Percentiles rank a stretch among this genome's conserved stretches.
These are phyloP conservation scores for Notothenia coriiceps DNA, from an alignment of 2,113 vertebrate species.

Conservation along the genomic window DNA sequence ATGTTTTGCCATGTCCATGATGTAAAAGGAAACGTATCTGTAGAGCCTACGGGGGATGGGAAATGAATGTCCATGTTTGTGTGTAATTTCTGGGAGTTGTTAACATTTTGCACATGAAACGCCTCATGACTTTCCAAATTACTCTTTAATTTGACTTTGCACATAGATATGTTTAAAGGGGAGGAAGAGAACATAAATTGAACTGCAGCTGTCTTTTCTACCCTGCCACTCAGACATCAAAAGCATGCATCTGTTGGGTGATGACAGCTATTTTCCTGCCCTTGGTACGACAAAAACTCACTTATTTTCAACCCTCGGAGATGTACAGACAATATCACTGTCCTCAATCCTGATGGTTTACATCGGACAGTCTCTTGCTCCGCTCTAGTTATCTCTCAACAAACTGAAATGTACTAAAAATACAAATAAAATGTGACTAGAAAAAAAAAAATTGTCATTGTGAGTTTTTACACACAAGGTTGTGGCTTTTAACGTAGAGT, in stretches of 20 bases:
- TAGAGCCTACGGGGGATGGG: too few species aligned
- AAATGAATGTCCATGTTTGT: neutral
- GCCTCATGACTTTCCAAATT: neutral
- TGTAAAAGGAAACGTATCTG: neutral
- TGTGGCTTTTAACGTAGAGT: neutral
- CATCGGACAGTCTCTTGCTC: slow-evolving; percentile 9
- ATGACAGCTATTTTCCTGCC: neutral
- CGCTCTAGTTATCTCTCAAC: slow-evolving; percentile 87
- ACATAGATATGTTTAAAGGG: neutral
- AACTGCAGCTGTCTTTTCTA: neutral
- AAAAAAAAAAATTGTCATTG: slow-evolving; percentile 21
- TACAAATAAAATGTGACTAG: slow-evolving; percentile 60
- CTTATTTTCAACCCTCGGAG: slow-evolving; percentile 24
- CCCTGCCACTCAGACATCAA: neutral
- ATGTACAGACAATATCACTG: slow-evolving; percentile 36
- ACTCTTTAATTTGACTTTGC: neutral
- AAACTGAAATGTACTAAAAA: slow-evolving; percentile 75
- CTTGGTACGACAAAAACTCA: slow-evolving; percentile 1
- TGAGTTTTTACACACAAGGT: neutral
- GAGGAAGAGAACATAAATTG: neutral
- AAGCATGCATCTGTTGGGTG: slow-evolving; percentile 15
- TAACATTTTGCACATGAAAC: neutral
- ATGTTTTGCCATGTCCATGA: neutral
- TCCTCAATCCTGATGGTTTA: slow-evolving; percentile 3
- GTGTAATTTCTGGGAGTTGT: too few species aligned